phyloP scores from a whole-genome alignment of 2,888 invertebrate genomes.

The Epirrhoe alternata region DNA sequence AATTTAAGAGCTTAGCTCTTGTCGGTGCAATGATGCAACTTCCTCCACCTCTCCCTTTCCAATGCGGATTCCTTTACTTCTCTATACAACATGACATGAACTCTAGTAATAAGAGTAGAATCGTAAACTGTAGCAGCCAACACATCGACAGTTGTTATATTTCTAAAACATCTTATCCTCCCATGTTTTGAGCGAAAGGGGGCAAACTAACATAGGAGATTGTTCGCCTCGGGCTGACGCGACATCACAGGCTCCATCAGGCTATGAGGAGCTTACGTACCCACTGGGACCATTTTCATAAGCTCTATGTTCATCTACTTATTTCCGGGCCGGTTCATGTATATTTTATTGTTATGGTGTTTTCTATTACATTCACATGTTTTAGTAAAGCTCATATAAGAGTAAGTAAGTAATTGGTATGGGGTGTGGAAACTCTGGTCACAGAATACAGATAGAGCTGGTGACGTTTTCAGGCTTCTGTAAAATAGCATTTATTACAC shows the following conservation, averaged over 20 bases:
- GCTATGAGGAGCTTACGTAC: conserved; percentile 22
- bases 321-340: not conserved
- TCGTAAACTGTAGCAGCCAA: too few species aligned
- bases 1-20: too few species aligned
- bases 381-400: not conserved
- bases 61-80: too few species aligned
- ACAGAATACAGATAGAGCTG: too few species aligned
- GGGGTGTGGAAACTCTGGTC: too few species aligned
- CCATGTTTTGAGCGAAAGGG: conserved; percentile 43
- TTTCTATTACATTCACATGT: not conserved
- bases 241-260: conserved; percentile 32
- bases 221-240: conserved; percentile 51
- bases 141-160: conserved; percentile 1
- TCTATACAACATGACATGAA: too few species aligned
- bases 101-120: too few species aligned
- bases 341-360: not conserved
- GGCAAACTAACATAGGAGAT: conserved; percentile 57
- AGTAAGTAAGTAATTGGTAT: not conserved
- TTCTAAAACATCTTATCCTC: conserved; percentile 22
- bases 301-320: conserved; percentile 17
- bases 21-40: too few species aligned
- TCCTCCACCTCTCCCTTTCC: too few species aligned
- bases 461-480: too few species aligned
- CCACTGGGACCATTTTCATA: conserved; percentile 11
- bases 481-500: too few species aligned